phyloP scores from a whole-genome alignment of 1,140 invertebrate genomes.

The Tetramorium parvispinum region DNA sequence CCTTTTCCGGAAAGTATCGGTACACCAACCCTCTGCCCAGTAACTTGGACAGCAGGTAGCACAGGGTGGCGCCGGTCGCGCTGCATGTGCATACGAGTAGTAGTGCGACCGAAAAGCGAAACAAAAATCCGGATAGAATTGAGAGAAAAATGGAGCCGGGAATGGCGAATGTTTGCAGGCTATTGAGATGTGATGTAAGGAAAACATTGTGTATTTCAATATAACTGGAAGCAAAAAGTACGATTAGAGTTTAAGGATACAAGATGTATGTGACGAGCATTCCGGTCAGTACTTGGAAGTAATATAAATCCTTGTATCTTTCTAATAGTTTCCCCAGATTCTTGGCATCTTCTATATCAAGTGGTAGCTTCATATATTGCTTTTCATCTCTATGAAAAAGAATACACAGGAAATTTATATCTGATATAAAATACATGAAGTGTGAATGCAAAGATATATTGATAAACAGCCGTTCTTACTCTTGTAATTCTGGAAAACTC shows the following conservation, averaged over 20 bases:
- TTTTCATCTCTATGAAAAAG: conserved; percentile 92
- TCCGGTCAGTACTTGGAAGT: conserved; percentile 95
- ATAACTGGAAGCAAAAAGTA: not conserved
- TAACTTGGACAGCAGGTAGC: conserved; percentile 96
- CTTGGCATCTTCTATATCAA: conserved; percentile 98
- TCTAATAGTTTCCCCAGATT: conserved; percentile 95
- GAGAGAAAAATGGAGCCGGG: conserved; percentile 99
- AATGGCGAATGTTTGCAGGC: conserved; percentile 99
- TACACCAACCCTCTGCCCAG: conserved; percentile 94
- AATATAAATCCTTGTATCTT: conserved; percentile 97
- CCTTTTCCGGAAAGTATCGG: conserved; percentile 96
- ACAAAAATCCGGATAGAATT: conserved; percentile 98
- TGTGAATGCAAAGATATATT: conserved; percentile 2
- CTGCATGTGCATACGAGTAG: conserved; percentile 98
- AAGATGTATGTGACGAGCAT: conserved; percentile 98
- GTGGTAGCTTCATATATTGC: conserved; percentile 95
- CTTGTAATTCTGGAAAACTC: conserved; percentile 93
- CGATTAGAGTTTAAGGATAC: conserved; percentile 92
- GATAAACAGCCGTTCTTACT: conserved; percentile 88
- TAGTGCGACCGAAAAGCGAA: conserved; percentile 96
- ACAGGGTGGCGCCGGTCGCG: conserved; percentile 97
- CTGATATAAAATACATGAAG: not conserved
- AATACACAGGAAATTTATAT: conserved; percentile 26
- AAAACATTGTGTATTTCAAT: conserved; percentile 49
- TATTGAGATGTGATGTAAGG: conserved; percentile 85